Base-by-base conservation (phyloP, 2,797 vertebrate species). In the Molothrus ater region DNA sequence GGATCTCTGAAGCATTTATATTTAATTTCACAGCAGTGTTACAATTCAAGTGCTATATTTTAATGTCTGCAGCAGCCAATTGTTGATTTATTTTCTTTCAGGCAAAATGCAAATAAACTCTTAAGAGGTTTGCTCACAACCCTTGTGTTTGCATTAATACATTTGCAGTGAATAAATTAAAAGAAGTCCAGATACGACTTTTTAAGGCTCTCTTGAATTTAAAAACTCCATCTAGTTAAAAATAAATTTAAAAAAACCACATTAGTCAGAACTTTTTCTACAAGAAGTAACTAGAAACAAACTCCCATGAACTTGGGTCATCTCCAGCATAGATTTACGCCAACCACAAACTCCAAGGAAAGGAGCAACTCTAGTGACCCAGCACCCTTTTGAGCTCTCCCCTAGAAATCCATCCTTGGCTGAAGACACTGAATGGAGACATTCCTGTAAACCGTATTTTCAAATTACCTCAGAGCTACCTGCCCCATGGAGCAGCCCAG, bases 21-120 rank as follows among this genome's bases (percentile, higher is more conserved):
- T 96, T 96, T 96, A 87, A 96, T 96, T 97, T 95, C 95, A 95
- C 86, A 94, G 85, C 75, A 91, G 84, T 42, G 82, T 86, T 63
- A 91, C 82, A 84, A 91, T 87, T 69, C 68, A 83, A 94, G 79
- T 96, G 42, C 24, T 91, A 95, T 92, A 80, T 80, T 93, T 96
- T 92, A 93, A 87, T 59, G 92, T 95, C 92, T 96, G 75, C 61
- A 93, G 64, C 54, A 96, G 91, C 64, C 84, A 95, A 78, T 53
- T 92, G 72, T 88, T 95, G 78, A 96, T 96, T 96, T 96, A 97
- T 97, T 96, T 96, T 94, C 80, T 97, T 96, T 96, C 93, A 92
- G 95, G 87, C 63, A 95, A 96, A 97, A 95, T 95, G 84, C 92
- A 97, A 96, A 95, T 88, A 95, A 74, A 94, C 54, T 96, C 94